Evolutionary conservation across 2,797 vertebrate species (phyloP), one percentile per base, ranked within the genome.

Genomic region (Amazona finschi): DNA sequence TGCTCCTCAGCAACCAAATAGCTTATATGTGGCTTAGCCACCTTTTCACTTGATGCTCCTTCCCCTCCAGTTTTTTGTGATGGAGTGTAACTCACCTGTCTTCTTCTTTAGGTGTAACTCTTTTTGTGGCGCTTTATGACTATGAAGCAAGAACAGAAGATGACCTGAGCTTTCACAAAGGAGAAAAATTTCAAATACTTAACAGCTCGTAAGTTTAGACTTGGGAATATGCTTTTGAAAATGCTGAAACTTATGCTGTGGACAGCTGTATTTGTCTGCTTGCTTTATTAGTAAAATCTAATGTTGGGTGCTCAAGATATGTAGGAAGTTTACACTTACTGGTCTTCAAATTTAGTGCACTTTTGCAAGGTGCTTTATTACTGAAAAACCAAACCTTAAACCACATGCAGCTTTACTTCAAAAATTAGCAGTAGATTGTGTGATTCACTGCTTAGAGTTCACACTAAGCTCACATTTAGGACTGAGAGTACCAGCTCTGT

Each of bases 91-190:
- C 36, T 70, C 55, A 47, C 41, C 30, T 91, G 0, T 89, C 52
- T 95, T 96, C 84, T 93, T 83, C 92, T 80, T 94, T 67, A 99
- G 99, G 99, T 97, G 99, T 99, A 97, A 99, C 99, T 81, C 98
- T 99, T 82, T 99, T 99, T 96, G 98, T 99, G 98, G 99, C 99
- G 27, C 98, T 99, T 96, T 99, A 99, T 80, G 99, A 99, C 98
- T 99, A 99, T 38, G 99, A 99, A 96, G 99, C 99, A 25, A 98
- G 99, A 93, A 99, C 99, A 14, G 99, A 99, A 98, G 99, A 99
- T 94, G 99, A 99, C 97, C 98, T 99, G 92, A 99, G 98, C 98
- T 99, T 99, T 98, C 98, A 98, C 96, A 99, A 99, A 98, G 99
- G 99, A 98, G 99, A 99, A 95, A 98, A 98, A 95, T 99, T 99